These are phyloP conservation scores for Pseudonaja textilis DNA, from an alignment of 2,113 vertebrate species.

Conservation along the genomic window DNA sequence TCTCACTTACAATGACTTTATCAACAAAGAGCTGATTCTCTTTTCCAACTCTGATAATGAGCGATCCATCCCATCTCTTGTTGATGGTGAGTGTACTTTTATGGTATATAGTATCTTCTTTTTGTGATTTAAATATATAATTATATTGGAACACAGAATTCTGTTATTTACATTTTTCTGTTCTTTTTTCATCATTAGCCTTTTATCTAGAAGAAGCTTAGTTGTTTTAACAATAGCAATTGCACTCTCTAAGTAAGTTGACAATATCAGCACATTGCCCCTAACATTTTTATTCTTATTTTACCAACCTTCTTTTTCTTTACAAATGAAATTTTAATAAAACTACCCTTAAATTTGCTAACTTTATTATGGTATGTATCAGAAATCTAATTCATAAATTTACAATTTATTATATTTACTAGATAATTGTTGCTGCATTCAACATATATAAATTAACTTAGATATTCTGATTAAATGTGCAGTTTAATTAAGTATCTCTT, in stretches of 20 bases:
- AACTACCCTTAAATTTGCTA: neutral
- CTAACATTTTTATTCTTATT: neutral
- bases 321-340: neutral
- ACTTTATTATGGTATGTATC: neutral
- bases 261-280: neutral
- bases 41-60: conserved; percentile 99
- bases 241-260: neutral
- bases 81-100: conserved; percentile 85
- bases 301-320: neutral
- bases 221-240: neutral
- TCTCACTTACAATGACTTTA: conserved; percentile 98
- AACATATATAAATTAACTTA: neutral
- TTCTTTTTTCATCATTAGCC: neutral
- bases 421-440: neutral
- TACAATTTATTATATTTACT: neutral
- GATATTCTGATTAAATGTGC: neutral
- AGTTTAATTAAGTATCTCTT: neutral
- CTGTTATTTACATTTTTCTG: neutral
- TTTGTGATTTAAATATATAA: neutral
- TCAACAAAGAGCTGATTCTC: conserved; percentile 98
- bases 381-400: neutral
- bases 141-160: neutral
- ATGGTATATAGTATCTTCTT: neutral
- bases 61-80: conserved; percentile 94
- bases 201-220: neutral